Evolutionary conservation across 2,113 vertebrate species (phyloP), one percentile per base, ranked within the genome.

Genomic region (Nothoprocta pentlandii): DNA sequence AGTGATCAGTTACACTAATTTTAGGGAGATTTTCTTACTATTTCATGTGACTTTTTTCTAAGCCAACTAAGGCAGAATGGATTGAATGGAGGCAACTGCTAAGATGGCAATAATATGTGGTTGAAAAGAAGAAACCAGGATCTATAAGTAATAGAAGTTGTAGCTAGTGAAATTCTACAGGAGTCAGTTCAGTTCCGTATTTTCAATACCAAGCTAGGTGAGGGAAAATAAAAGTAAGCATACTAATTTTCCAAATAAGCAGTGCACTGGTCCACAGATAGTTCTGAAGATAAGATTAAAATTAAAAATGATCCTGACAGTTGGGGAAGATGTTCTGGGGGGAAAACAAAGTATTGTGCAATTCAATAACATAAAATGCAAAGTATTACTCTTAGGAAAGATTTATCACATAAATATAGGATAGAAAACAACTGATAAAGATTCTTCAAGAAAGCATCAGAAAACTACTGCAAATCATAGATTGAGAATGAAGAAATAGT

Each of bases 91-190:
- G 9, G 34, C 20, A 80, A 16, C 6, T 3, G 16, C 32, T 89
- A 63, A 67, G 30, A 34, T 8, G 7, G 3, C 1, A 4, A 0
- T 8, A 79, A 11, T 64, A 56, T 34, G 51, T 56, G 4, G 0
- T 0, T 75, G 56, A 59, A 30, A 94, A 80, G 54, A 77, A 93
- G 70, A 2, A 66, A 2, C 11, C 36, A 67, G 14, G 9, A 41
- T 16, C 4, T 61, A 16, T 8, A 69, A 41, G 11, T 62, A 36
- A 63, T 77, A 53, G 3, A 77, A 58, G 26, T 34, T 32, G 20
- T 10, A 66, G 28, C 6, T 47, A 5, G 53, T n/a, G 26, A 70
- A 1, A 3, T 67, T 58, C 77, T 62, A 9, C 7, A 86, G 17
- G 3, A 80, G 4, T 15, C 64, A 62, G 17, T 26, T 73, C n/a